Evolutionary conservation across 2,797 vertebrate genomes (phyloP).

Genomic region (Serranus cabrilla): DNA sequence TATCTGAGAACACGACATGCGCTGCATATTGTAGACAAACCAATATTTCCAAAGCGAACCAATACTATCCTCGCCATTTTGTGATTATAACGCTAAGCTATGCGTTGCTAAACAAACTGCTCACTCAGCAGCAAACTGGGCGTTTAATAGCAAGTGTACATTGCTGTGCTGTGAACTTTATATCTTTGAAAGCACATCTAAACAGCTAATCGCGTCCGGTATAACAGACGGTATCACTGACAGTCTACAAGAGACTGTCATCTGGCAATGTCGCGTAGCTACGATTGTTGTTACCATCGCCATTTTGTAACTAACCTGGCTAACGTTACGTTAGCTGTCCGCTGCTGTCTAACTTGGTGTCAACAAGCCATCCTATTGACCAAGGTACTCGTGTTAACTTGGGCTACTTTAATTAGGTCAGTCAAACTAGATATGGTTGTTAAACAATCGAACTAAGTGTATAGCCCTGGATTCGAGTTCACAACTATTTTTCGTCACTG

Average conservation of each 20-base stretch:
- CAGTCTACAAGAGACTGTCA: slow-evolving; percentile 71
- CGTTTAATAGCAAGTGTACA: background rate
- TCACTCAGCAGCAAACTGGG: slow-evolving; percentile 45
- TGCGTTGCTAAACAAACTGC: slow-evolving; percentile 52
- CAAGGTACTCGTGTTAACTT: background rate
- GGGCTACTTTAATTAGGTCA: background rate
- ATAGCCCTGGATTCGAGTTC: background rate
- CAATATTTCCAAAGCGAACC: slow-evolving; percentile 53
- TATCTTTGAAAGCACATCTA: background rate
- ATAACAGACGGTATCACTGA: slow-evolving; percentile 38
- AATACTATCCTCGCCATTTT: slow-evolving; percentile 83
- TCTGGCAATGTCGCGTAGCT: slow-evolving; percentile 83
- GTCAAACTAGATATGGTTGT: accelerated
- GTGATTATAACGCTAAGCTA: slow-evolving; percentile 70
- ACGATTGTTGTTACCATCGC: slow-evolving; percentile 85
- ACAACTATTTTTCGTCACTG: slow-evolving; percentile 12
- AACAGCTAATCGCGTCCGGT: background rate
- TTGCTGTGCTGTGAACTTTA: background rate
- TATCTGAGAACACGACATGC: background rate
- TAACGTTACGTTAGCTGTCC: slow-evolving; percentile 63
- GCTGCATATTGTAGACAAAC: slow-evolving; percentile 28
- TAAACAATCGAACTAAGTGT: background rate
- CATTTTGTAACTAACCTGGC: slow-evolving; percentile 85
- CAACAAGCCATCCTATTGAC: slow-evolving; percentile 43
- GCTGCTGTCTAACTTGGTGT: slow-evolving; percentile 56